phyloP scores from a whole-genome alignment of 1,140 invertebrate species.

The Laupala kohalensis region DNA sequence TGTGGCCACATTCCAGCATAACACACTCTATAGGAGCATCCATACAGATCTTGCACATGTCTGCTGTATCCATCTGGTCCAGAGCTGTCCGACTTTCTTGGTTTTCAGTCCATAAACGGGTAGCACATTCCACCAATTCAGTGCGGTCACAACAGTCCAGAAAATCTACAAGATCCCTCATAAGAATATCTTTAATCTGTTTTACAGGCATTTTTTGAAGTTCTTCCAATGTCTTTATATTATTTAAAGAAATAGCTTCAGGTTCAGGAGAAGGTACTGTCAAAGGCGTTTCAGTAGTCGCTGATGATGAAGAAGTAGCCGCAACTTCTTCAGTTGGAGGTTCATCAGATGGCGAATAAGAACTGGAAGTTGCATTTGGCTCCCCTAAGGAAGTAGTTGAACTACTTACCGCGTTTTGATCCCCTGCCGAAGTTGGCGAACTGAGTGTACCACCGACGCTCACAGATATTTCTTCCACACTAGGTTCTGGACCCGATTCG shows the following conservation, averaged over 20 bases:
- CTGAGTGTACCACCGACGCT: not conserved
- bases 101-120: slow-evolving; percentile 59
- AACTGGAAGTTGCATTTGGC: not conserved
- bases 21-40: slow-evolving; percentile 82
- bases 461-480: not conserved
- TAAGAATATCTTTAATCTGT: slow-evolving; percentile 64
- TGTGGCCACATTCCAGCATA: slow-evolving; percentile 85
- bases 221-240: slow-evolving; percentile 30
- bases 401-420: not conserved
- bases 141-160: slow-evolving; percentile 74
- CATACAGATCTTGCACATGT: slow-evolving; percentile 86
- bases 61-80: slow-evolving; percentile 48
- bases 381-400: not conserved
- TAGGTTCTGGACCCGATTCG: not conserved
- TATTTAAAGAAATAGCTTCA: slow-evolving; percentile 26
- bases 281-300: no score
- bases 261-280: no score
- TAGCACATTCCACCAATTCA: slow-evolving; percentile 62
- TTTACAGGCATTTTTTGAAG: slow-evolving; percentile 48
- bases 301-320: not conserved
- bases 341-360: not conserved
- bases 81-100: slow-evolving; percentile 35
- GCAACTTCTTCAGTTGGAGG: not conserved
- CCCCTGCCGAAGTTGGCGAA: not conserved
- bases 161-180: slow-evolving; percentile 70